phyloP scores from a whole-genome alignment of 2,797 vertebrate genomes.

The Momotus momota region DNA sequence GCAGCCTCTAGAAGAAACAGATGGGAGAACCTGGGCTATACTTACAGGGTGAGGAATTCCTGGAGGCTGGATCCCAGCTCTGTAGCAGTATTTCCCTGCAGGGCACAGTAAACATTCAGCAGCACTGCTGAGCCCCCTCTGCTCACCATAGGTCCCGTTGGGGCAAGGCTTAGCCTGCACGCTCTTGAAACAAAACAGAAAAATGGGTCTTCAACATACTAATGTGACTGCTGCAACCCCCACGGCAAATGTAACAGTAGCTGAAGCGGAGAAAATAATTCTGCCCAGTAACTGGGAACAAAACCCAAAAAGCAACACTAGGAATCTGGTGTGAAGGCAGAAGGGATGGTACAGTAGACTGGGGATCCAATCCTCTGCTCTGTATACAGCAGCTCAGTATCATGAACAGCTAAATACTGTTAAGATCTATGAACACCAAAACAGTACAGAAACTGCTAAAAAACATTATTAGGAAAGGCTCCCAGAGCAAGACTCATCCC shows the following conservation, averaged over 20 bases:
- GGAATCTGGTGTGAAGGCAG: neutral
- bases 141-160: constrained; percentile 86
- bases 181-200: constrained; percentile 65
- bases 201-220: neutral
- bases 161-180: constrained; percentile 86
- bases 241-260: neutral
- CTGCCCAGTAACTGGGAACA: neutral
- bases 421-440: neutral
- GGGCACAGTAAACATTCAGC: constrained; percentile 85
- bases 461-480: neutral
- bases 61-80: constrained; percentile 55
- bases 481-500: neutral
- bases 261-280: neutral
- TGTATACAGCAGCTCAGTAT: neutral
- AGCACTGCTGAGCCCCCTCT: constrained; percentile 81
- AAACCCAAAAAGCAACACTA: neutral
- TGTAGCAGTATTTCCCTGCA: constrained; percentile 85
- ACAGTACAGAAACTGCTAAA: neutral
- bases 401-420: neutral
- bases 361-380: neutral
- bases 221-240: neutral
- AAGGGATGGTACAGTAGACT: neutral
- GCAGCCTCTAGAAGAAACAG: neutral
- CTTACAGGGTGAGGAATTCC: constrained; percentile 87
- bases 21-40: neutral